Evolutionary conservation across 2,113 vertebrate genomes (phyloP), one percentile per base, ranked within the genome.

Genomic region (Dipodomys ordii): DNA sequence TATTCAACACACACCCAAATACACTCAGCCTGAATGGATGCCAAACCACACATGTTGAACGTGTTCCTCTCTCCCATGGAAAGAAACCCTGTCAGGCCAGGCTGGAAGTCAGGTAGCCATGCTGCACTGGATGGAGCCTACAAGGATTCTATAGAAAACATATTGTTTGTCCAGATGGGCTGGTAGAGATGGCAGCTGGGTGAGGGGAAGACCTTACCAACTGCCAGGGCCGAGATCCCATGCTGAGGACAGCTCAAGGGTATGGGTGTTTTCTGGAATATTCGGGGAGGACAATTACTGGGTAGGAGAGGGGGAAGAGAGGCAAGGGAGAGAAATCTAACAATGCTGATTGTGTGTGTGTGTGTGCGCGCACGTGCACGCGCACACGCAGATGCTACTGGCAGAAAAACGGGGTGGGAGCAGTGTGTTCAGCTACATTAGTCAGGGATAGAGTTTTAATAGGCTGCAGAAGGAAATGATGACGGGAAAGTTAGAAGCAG

Each of bases 141-240:
- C 93, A 85, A 96, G 95, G 96, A 96, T 97, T 98, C 98, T 97
- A 93, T 81, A 96, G 96, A 94, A 98, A 97, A 92, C 97, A 97
- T 97, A 98, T 97, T 98, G 97, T 96, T 98, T 97, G 95, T 97
- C 98, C 98, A 98, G 96, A 97, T 98, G 98, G 98, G 96, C 96
- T 95, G 97, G 96, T 96, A 97, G 88, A 88, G 83, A 93, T 97
- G 93, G 97, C 98, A 97, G 97, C 97, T 98, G 97, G 97, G 97
- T 97, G 95, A 97, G 81, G 94, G 95, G 94, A 97, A 96, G 93
- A 96, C 97, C 96, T 95, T 94, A 87, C 94, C 83, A 82, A 96
- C 88, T 96, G 96, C 97, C 95, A 96, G 96, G 53, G 97, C 93
- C 9, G 0, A 96, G 97, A 98, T 96, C 96, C 96, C 95, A 97